Evolutionary conservation across 2,797 vertebrate species (phyloP), one percentile per base, ranked within the genome.

Genomic region (Poecile montanus): DNA sequence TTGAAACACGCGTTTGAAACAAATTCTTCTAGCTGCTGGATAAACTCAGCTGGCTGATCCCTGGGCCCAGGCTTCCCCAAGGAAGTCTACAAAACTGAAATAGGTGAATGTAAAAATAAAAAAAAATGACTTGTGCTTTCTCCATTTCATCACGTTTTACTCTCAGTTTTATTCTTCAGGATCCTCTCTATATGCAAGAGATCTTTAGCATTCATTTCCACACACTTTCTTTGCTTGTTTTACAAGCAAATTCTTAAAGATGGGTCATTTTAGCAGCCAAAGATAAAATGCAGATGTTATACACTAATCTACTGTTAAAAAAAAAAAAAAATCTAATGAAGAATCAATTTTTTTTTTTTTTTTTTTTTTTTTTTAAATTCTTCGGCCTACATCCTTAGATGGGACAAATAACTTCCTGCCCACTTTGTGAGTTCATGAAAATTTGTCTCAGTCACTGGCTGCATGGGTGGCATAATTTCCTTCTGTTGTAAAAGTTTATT

Each of bases 1-100:
- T 80, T 93, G 63, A 88, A 93, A 61, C 72, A 90, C 85, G 91
- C 83, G 88, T 68, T 95, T 74, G 38, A 40, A 61, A 32, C 54
- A 86, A 85, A 47, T 81, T 61, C 38, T 81, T 26, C 50, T 90
- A 61, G 74, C 61, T 83, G 23, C 44, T 68, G 53, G 34, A 76
- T 91, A 93, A 94, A 76, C 67, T 93, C 36, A 77, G 27, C 61
- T 94, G 82, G 54, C 38, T 50, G 19, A 12, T 92, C 86, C 40
- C 60, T 72, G 76, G 70, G 57, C 27, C 88, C 67, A 71, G 38
- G 38, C 38, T 40, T 40, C 77, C 85, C 74, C 53, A 84, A 89
- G 75, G 22, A 91, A 78, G 38, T 23, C 44, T 92, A 47, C 11
- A 44, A 62, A 89, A 62, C 10, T 5, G 3, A 66, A 89, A 79